Evolutionary conservation across 2,888 invertebrate species (phyloP), one percentile per base, ranked within the genome.

Genomic region (Lingula anatina): DNA sequence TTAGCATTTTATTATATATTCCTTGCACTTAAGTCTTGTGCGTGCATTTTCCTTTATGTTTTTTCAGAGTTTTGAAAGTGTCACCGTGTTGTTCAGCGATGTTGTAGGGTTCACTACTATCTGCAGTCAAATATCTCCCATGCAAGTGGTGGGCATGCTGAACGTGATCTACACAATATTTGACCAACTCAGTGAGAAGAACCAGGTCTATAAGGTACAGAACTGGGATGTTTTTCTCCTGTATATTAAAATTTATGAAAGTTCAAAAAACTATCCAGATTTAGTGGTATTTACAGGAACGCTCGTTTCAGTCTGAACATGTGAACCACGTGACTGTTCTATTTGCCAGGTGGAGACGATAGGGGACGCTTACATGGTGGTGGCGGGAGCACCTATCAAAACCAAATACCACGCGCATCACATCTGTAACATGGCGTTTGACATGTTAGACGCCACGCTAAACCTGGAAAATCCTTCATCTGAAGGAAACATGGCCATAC

Each of bases 361-460:
- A 60, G 95, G 96, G 0, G 96, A 97, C 72, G 96, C 96, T 0
- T 97, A 96, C 75, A 95, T 97, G 95, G 92, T 95, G 0, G 96
- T 95, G 0, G 89, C 92, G 1, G 96, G 96, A 0, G 94, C 94
- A 0, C 95, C 95, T 0, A 89, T 89, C 61, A 87, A 88, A 65
- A 90, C 91, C 69, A 82, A 83, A 46, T 89, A 90, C 70, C 96
- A 97, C 72, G 93, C 94, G 0, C 88, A 91, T 73, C 70, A 71
- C 49, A 71, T 77, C 23, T 62, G 73, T 41, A 75, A 79, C 71
- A 95, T 96, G 94, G 94, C 94, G 0, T 79, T 95, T 26, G 95
- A 94, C 68, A 96, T 96, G 95, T 86, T 94, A 1, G 89, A 91
- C 59, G 90, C 92, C 1, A 93, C 94, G 68, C 87, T 86, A 0